Base-by-base conservation (phyloP, 2,113 vertebrate genomes). In the Microcebus lehilahytsara region DNA sequence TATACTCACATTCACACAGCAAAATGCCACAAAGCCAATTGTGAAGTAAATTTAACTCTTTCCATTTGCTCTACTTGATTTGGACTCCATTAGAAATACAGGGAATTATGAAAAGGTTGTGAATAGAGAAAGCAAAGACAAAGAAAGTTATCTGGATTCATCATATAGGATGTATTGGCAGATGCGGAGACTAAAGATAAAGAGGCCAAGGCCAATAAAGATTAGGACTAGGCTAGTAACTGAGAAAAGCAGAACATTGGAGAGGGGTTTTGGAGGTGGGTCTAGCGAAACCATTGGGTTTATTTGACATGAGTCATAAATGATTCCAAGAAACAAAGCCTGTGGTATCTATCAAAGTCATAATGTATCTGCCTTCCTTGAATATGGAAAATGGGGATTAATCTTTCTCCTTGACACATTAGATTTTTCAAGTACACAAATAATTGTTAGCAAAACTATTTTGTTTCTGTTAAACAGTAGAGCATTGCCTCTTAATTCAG, bases 381-480 rank as follows among this genome's bases (percentile, higher is more conserved):
- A 40, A 58, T 60, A 42, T 25, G 23, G 72, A 75, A 86, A 80
- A 32, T 25, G 9, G 27, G 10, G 20, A 27, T 81, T 86, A 69
- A 51, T 6, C 5, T 42, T 84, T 93, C n/a, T 64, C 10, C 37
- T 40, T 67, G 6, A 85, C 13, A 53, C 0, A 34, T 79, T 4
- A 79, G 78, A 78, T 84, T n/a, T 90, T 58, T 79, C 46, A 96
- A 77, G 13, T 56, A 51, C 1, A 66, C 23, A 78, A 62, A 19
- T 37, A 42, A 75, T 84, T 86, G 5, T 86, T 86, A 56, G 37
- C 27, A 64, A 97, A 96, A 14, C 77, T 12, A 53, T 49, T 91
- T 83, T 89, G 27, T 78, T 96, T 90, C 46, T 95, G 3, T 64
- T 95, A 51, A 88, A 78, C 11, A 87, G 42, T 23, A 84, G 40